Base-by-base conservation (phyloP, 2,888 invertebrate genomes). In the Cheilosia scutellata region DNA sequence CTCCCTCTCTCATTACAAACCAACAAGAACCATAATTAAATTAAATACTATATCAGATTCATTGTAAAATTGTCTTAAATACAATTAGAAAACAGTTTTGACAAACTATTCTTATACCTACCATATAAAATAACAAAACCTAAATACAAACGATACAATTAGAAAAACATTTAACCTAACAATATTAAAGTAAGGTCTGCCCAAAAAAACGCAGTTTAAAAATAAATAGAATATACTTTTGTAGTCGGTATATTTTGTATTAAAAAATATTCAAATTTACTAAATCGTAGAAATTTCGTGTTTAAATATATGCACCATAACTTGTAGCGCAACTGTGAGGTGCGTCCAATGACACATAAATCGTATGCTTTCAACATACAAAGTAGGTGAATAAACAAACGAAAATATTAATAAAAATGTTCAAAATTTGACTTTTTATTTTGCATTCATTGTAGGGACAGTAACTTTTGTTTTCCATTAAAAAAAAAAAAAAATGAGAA, bases 31-130 rank as follows among this genome's bases (percentile, higher is more conserved):
- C 37, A 68, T 71, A 20, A 68, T 33, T 47, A 33, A 77, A 62
- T 29, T 55, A 57, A 76, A 66, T 16, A 66, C 47, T 44, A 58
- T 65, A 82, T 58, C 80, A 82, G 66, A 77, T 71, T 71, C 27
- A 80, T 66, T 86, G 82, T 82, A 86, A 77, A 86, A 82, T 66
- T 80, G 80, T 86, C 66, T 29, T 55, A 65, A 42, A 55, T 60
- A 68, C 66, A 68, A 83, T 74, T 78, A 57, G 65, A 75, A 53
- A 44, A 53, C 20, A 72, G 42, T 47, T 25, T 44, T 37, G 53
- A 82, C 13, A 72, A 72, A 37, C 33, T 60, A 60, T 63, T 49
- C 66, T 70, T 55, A 78, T 57, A 82, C 51, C 37, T 37, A 20
- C 42, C 49, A 31, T 65, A 16, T 29, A 31, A 55, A 33, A 57